These are phyloP conservation scores for Lacerta agilis DNA, from an alignment of 2,797 vertebrate genomes.

Conservation along the genomic window DNA sequence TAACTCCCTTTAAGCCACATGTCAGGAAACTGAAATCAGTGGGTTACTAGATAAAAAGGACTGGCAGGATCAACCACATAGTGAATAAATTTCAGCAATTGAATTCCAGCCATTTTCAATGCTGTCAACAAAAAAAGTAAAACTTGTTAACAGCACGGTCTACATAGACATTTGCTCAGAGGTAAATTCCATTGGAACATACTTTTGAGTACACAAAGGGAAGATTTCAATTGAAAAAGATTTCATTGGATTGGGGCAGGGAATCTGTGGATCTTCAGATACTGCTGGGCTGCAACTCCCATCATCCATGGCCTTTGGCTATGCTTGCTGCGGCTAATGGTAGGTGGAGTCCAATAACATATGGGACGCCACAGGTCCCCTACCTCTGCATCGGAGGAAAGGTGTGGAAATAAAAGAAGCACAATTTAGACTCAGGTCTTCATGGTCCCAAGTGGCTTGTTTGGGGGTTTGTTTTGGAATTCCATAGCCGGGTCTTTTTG, in stretches of 20 bases:
- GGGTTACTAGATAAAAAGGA: constrained; percentile 21
- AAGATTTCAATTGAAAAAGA: neutral
- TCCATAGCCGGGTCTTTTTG: neutral
- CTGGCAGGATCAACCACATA: constrained; percentile 26
- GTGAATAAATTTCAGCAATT: constrained; percentile 4
- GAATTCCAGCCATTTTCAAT: neutral
- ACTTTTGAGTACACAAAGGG: neutral
- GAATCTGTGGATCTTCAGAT: neutral
- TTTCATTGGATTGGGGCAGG: neutral
- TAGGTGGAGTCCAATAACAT: no score
- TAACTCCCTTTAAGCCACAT: constrained; percentile 43
- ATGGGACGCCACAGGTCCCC: no score
- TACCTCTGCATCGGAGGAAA: no score
- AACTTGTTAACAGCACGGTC: neutral
- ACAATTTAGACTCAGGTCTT: neutral
- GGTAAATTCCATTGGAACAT: neutral
- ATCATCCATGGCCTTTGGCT: no score
- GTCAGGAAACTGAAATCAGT: constrained; percentile 39
- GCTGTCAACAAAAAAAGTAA: neutral
- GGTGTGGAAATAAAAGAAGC: neutral
- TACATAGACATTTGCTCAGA: no score
- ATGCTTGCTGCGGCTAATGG: no score
- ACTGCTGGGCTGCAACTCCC: no score
- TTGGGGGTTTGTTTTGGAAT: neutral
- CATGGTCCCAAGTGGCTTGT: neutral